Conservation (phyloP, 2,888 invertebrate species). For the Caenorhabditis sp. region DNA sequence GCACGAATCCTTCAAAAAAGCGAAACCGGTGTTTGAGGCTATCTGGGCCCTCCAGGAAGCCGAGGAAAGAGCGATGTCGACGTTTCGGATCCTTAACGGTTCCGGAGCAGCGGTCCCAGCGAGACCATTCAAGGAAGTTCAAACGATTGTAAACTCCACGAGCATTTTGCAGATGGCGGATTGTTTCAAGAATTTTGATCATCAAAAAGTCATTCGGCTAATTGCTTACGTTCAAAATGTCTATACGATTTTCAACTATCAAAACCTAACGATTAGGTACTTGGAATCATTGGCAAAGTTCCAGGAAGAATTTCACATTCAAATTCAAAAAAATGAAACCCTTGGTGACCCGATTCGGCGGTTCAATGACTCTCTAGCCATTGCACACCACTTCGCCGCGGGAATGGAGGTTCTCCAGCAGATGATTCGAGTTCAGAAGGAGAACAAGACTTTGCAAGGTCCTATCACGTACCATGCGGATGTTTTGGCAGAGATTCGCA, state of each 20-base stretch:
- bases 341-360: not conserved
- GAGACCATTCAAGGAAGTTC: not conserved
- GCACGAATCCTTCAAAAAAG: not conserved
- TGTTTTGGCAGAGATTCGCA: not conserved
- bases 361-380: not conserved
- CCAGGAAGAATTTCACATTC: not conserved
- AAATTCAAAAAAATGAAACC: not conserved
- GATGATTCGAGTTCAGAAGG: not conserved
- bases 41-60: not conserved
- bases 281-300: not conserved
- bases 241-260: not conserved
- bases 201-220: not conserved
- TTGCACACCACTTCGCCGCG: not conserved
- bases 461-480: not conserved
- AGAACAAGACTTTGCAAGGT: not conserved
- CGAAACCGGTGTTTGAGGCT: not conserved
- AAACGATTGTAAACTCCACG: not conserved
- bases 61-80: not conserved
- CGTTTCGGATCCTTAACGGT: not conserved
- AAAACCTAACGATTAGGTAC: not conserved
- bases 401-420: not conserved
- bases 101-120: not conserved
- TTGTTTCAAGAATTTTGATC: not conserved
- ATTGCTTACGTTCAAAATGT: not conserved
- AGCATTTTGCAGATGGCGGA: not conserved